These are phyloP conservation scores for Adrianichthys oophorus DNA, from an alignment of 2,797 vertebrate species.

Conservation along the genomic window DNA sequence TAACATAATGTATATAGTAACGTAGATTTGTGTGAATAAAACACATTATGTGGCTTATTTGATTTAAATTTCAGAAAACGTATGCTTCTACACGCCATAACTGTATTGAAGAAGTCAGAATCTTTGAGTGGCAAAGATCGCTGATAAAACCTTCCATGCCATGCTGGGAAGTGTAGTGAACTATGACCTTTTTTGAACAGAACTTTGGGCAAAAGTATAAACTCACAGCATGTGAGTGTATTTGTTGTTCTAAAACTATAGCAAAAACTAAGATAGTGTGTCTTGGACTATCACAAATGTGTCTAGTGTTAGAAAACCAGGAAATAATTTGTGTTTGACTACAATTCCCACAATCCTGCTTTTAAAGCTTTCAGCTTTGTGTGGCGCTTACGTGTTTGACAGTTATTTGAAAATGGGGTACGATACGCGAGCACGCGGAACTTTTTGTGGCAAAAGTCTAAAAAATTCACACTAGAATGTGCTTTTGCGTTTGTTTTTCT, in stretches of 20 bases:
- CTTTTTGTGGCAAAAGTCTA: not conserved
- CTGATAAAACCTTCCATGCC: constrained; percentile 1
- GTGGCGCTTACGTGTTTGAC: constrained; percentile 73
- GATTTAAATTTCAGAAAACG: not conserved
- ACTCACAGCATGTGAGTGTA: fast-evolving
- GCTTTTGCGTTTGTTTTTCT: not conserved
- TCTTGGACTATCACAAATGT: not conserved
- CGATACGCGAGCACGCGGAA: not conserved
- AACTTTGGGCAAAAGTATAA: fast-evolving
- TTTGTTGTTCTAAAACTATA: fast-evolving
- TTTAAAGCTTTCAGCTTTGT: constrained; percentile 6
- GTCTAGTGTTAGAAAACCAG: not conserved
- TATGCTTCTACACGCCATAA: not conserved
- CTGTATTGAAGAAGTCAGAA: not conserved
- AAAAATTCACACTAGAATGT: not conserved
- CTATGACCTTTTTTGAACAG: fast-evolving
- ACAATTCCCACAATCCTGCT: constrained; percentile 67
- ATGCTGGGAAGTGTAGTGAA: constrained; percentile 41
- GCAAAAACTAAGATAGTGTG: fast-evolving
- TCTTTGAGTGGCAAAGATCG: constrained; percentile 9
- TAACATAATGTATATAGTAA: too few relatives aligned
- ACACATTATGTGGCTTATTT: too few relatives aligned
- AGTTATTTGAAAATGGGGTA: constrained; percentile 59
- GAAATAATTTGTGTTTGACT: constrained; percentile 13
- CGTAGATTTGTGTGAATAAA: too few relatives aligned